These are phyloP conservation scores for Rhamnusium bicolor DNA, from an alignment of 2,888 invertebrate genomes.

Conservation along the genomic window DNA sequence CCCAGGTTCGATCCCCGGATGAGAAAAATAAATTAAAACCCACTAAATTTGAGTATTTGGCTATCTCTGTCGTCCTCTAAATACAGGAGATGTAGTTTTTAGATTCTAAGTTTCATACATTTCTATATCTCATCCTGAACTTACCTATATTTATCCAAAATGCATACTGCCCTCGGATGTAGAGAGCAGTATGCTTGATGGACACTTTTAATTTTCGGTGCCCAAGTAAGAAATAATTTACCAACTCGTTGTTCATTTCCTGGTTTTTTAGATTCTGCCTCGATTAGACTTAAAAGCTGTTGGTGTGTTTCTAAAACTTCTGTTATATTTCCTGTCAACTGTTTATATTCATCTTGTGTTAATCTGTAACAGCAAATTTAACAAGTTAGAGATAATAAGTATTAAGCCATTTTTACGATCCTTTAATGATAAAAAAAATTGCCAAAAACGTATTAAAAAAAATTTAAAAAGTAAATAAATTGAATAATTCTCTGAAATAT, in stretches of 20 bases:
- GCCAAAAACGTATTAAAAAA: too few species aligned
- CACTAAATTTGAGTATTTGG: too few species aligned
- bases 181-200: conserved; percentile 93
- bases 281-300: conserved; percentile 83
- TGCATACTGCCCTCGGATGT: conserved; percentile 95
- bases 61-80: too few species aligned
- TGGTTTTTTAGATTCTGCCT: conserved; percentile 83
- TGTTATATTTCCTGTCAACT: conserved; percentile 89
- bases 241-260: conserved; percentile 90
- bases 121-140: conserved; percentile 52
- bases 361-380: too few species aligned
- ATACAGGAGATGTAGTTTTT: not conserved
- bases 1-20: too few species aligned
- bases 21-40: too few species aligned
- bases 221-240: conserved; percentile 90
- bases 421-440: too few species aligned
- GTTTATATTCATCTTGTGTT: conserved; percentile 87
- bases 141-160: conserved; percentile 94
- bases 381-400: too few species aligned
- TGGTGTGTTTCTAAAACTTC: conserved; percentile 91
- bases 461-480: too few species aligned
- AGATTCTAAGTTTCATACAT: not conserved
- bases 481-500: too few species aligned
- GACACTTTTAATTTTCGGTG: conserved; percentile 85
- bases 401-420: too few species aligned